Conservation (phyloP, 2,888 invertebrate genomes). For the Cabera pusaria region DNA sequence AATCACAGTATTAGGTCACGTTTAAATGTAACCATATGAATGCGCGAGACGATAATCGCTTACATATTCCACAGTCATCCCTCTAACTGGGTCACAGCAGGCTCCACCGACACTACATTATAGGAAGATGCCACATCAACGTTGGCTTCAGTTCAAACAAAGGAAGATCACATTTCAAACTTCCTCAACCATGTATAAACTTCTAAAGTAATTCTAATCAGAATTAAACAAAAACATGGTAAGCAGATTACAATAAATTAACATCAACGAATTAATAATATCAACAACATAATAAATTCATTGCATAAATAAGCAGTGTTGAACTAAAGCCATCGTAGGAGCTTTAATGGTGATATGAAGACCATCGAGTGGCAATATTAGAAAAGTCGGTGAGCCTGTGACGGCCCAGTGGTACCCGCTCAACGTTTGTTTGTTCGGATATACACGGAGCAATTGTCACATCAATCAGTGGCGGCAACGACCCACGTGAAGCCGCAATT, state of each 20-base stretch:
- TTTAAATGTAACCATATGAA: conserved; percentile 74
- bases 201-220: conserved; percentile 36
- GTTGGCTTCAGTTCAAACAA: conserved; percentile 52
- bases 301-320: conserved; percentile 22
- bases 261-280: conserved; percentile 36
- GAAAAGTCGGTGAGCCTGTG: conserved; percentile 64
- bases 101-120: conserved; percentile 41
- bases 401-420: conserved; percentile 69
- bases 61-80: conserved; percentile 82
- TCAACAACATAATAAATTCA: conserved; percentile 31
- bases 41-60: conserved; percentile 67
- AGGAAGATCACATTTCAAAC: conserved; percentile 33
- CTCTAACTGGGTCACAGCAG: conserved; percentile 64
- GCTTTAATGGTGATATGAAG: conserved; percentile 42
- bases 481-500: conserved; percentile 79
- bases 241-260: conserved; percentile 37
- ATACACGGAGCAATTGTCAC: conserved; percentile 51
- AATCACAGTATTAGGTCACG: conserved; percentile 83
- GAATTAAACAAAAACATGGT: conserved; percentile 36
- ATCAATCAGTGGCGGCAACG: conserved; percentile 73
- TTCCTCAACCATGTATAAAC: conserved; percentile 5
- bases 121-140: conserved; percentile 60
- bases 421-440: conserved; percentile 62
- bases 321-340: conserved; percentile 56
- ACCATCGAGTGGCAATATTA: conserved; percentile 52